phyloP scores from a whole-genome alignment of 92 coral and sea anemone genomes.

The Parazoanthus atlanticus region DNA sequence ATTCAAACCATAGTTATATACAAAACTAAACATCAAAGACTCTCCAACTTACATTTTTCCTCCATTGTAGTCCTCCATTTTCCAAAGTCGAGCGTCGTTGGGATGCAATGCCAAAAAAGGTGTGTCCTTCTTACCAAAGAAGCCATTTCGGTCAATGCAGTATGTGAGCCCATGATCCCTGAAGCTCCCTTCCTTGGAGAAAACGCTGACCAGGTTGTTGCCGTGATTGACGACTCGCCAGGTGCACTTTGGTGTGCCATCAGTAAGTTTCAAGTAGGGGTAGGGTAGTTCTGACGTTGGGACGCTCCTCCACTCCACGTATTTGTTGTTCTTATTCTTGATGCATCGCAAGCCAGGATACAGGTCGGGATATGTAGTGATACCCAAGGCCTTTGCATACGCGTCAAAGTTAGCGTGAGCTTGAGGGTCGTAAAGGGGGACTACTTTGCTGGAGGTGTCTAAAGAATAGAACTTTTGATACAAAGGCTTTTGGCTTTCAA shows the following conservation, averaged over 20 bases:
- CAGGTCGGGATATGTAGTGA: not conserved
- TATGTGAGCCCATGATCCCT: not conserved
- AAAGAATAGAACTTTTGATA: conserved; percentile 2
- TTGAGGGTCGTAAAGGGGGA: conserved; percentile 9
- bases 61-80: not conserved
- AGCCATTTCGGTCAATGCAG: not conserved
- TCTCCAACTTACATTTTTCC: conserved; percentile 4
- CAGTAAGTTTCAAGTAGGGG: not conserved
- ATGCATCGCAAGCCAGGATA: conserved; percentile 11
- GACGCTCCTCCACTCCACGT: not conserved
- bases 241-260: not conserved
- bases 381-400: not conserved
- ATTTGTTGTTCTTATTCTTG: not conserved
- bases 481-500: conserved; percentile 19
- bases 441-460: not conserved
- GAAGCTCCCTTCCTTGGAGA: not conserved
- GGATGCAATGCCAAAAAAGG: not conserved
- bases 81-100: not conserved
- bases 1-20: not conserved
- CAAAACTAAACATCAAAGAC: not conserved
- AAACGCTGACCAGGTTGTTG: not conserved
- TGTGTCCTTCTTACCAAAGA: not conserved
- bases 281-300: not conserved
- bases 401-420: not conserved
- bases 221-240: conserved; percentile 15